Conservation (phyloP, 2,888 invertebrate genomes). For the Alsophila aescularia region DNA sequence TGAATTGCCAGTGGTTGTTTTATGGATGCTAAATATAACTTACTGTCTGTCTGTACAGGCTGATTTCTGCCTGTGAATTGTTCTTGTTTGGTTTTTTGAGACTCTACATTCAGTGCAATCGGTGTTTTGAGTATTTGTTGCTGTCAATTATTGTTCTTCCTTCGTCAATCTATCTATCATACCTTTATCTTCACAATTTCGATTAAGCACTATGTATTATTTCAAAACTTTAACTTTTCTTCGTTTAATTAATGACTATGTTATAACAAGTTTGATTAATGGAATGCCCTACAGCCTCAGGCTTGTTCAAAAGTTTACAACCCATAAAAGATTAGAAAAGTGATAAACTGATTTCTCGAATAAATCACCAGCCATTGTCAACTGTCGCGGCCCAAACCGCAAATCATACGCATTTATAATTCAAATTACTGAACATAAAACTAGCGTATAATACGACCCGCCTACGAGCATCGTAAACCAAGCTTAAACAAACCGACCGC, state of each 20-base stretch:
- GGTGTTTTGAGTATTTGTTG: background rate
- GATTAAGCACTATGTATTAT: too few species aligned
- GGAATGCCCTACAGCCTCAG: slow-evolving; percentile 11
- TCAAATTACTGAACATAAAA: slow-evolving; percentile 40
- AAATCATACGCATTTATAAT: slow-evolving; percentile 42
- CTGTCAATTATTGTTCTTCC: too few species aligned
- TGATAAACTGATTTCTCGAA: slow-evolving; percentile 35
- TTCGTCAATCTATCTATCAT: too few species aligned
- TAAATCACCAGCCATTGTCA: slow-evolving; percentile 39
- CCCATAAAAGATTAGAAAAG: slow-evolving; percentile 25
- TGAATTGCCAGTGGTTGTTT: slow-evolving; percentile 57
- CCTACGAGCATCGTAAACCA: slow-evolving; percentile 48
- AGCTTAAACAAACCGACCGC: slow-evolving; percentile 64
- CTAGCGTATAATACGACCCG: slow-evolving; percentile 37
- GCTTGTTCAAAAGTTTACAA: slow-evolving; percentile 15
- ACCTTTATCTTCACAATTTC: too few species aligned
- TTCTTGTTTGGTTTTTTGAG: slow-evolving; percentile 27
- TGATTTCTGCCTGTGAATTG: background rate
- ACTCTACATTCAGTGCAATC: background rate
- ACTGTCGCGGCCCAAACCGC: slow-evolving; percentile 33
- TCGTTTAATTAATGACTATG: too few species aligned
- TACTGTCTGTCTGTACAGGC: slow-evolving; percentile 38
- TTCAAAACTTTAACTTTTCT: too few species aligned
- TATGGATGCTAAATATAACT: slow-evolving; percentile 46
- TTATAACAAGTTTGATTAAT: slow-evolving; percentile 16